Evolutionary conservation across 2,797 vertebrate genomes (phyloP).

Genomic region (Danionella dracula): DNA sequence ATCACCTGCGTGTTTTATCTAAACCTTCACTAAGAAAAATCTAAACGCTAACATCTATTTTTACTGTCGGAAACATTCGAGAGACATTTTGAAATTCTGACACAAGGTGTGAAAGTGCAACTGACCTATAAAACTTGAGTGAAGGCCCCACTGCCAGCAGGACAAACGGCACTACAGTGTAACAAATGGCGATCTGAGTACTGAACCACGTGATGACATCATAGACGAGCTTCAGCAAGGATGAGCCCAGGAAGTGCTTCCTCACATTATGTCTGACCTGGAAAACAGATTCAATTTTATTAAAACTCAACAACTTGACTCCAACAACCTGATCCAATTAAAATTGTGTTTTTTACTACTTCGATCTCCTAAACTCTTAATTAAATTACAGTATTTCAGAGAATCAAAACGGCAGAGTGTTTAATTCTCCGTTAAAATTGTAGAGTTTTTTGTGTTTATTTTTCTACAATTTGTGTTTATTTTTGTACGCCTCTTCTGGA

Average conservation of each 20-base stretch:
- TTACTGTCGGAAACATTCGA: neutral
- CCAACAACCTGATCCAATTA: too few species aligned
- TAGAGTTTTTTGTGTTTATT: too few species aligned
- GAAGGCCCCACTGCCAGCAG: conserved; percentile 86
- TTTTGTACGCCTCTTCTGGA: too few species aligned
- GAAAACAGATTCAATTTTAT: too few species aligned
- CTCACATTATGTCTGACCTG: conserved; percentile 90
- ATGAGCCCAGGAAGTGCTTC: conserved; percentile 79
- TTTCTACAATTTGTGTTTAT: too few species aligned
- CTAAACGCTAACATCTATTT: too few species aligned
- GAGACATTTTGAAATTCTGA: neutral
- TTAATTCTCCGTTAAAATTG: too few species aligned
- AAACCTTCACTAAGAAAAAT: neutral
- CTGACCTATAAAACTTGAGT: conserved; percentile 90
- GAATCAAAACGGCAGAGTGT: too few species aligned
- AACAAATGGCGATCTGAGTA: conserved; percentile 91
- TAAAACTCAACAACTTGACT: too few species aligned
- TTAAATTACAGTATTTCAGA: too few species aligned
- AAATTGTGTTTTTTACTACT: too few species aligned
- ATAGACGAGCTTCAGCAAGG: conserved; percentile 78
- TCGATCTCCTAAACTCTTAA: too few species aligned
- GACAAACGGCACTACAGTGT: conserved; percentile 95
- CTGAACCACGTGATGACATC: conserved; percentile 86
- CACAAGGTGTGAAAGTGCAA: neutral
- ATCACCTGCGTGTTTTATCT: conserved; percentile 12